Conservation (phyloP, 2,113 vertebrate genomes). For the Dendropsophus ebraccatus region DNA sequence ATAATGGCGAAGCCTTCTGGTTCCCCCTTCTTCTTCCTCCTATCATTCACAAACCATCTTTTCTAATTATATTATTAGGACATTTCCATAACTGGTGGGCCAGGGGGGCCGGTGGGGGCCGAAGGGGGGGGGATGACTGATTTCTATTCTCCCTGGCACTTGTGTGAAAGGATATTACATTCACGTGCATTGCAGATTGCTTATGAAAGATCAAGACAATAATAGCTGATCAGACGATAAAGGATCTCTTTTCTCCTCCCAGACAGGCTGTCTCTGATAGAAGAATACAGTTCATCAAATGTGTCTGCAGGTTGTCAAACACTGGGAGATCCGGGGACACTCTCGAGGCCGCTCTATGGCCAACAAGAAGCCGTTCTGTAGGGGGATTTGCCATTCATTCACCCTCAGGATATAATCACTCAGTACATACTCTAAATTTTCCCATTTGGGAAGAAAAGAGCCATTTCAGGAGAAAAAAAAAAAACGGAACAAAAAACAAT, state of each 20-base stretch:
- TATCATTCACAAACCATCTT: constrained; percentile 77
- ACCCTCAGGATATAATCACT: constrained; percentile 92
- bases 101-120: no score
- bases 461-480: constrained; percentile 79
- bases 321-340: constrained; percentile 79
- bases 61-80: constrained; percentile 79
- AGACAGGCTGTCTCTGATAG: constrained; percentile 86
- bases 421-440: constrained; percentile 79
- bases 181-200: constrained; percentile 83
- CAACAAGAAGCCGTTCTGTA: constrained; percentile 93
- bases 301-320: constrained; percentile 34
- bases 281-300: constrained; percentile 88
- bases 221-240: constrained; percentile 84
- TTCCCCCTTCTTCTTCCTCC: constrained; percentile 69
- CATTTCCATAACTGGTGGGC: constrained; percentile 78
- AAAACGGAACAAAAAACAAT: constrained; percentile 81
- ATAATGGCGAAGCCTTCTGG: constrained; percentile 75
- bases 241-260: constrained; percentile 82
- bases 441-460: constrained; percentile 79
- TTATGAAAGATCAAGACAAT: constrained; percentile 87
- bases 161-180: constrained; percentile 84
- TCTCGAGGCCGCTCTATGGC: constrained; percentile 80
- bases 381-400: constrained; percentile 82
- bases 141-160: constrained; percentile 84
- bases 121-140: constrained; percentile 77